phyloP scores from a whole-genome alignment of 2,888 invertebrate genomes.

The Acleris laterana region DNA sequence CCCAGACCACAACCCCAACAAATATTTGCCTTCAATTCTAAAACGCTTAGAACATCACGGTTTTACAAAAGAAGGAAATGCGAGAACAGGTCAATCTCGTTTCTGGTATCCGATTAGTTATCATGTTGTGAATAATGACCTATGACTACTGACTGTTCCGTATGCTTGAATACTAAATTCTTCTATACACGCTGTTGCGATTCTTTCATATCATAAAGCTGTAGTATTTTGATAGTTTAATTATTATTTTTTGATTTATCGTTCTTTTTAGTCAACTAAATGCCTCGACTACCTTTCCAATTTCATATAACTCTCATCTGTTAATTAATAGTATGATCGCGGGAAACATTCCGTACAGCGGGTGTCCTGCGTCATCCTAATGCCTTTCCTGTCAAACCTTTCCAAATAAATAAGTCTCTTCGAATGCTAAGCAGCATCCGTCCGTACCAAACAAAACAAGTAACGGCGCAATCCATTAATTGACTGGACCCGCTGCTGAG shows the following conservation, averaged over 20 bases:
- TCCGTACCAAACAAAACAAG: slow-evolving; percentile 74
- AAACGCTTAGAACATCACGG: slow-evolving; percentile 73
- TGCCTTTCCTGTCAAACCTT: slow-evolving; percentile 73
- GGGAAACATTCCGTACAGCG: slow-evolving; percentile 56
- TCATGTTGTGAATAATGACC: slow-evolving; percentile 39
- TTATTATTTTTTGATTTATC: no score
- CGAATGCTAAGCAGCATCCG: slow-evolving; percentile 70
- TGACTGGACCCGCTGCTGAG: slow-evolving; percentile 79
- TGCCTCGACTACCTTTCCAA: no score
- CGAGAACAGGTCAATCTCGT: slow-evolving; percentile 59
- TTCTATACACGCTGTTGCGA: background rate
- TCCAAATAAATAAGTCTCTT: slow-evolving; percentile 74
- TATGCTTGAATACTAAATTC: background rate
- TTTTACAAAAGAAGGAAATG: slow-evolving; percentile 66
- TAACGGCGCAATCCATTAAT: slow-evolving; percentile 83
- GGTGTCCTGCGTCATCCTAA: slow-evolving; percentile 65
- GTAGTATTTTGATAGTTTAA: no score
- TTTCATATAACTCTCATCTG: slow-evolving; percentile 2
- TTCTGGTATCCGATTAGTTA: slow-evolving; percentile 48
- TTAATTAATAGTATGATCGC: slow-evolving; percentile 43
- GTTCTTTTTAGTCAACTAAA: no score
- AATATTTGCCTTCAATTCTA: slow-evolving; percentile 81
- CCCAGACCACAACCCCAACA: slow-evolving; percentile 72
- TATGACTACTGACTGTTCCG: slow-evolving; percentile 42
- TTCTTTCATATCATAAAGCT: background rate